phyloP scores from a whole-genome alignment of 1,140 invertebrate genomes.

The Drosophila rufa region DNA sequence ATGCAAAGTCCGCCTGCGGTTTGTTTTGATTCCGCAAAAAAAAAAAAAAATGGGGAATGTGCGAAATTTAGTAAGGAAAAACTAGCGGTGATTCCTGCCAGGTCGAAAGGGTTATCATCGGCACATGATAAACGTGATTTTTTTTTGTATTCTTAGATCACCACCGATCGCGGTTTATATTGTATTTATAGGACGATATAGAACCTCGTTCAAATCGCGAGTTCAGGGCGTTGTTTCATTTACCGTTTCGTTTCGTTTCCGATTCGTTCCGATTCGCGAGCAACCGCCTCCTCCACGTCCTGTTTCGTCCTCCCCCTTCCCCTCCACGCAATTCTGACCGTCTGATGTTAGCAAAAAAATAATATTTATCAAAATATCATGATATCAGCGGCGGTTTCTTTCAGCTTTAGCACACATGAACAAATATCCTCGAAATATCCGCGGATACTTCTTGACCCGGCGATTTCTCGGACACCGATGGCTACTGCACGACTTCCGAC shows the following conservation, averaged over 20 bases:
- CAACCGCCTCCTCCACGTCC: conserved; percentile 21
- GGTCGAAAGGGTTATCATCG: neutral
- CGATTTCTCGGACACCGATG: conserved; percentile 9
- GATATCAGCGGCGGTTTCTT: neutral
- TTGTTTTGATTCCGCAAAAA: conserved; percentile 22
- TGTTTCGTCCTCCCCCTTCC: conserved; percentile 1
- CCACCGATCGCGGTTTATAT: conserved; percentile 7
- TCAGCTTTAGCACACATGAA: neutral
- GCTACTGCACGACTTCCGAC: conserved; percentile 8
- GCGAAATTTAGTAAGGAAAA: conserved; percentile 5
- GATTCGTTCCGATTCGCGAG: conserved; percentile 34
- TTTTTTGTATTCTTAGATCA: neutral
- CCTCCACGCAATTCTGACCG: conserved; percentile 6
- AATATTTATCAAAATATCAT: conserved; percentile 30
- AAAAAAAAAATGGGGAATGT: neutral
- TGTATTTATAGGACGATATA: conserved; percentile 17
- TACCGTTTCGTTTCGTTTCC: conserved; percentile 69
- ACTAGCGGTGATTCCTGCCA: neutral
- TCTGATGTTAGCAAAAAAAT: conserved; percentile 2
- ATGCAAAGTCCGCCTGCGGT: conserved; percentile 20
- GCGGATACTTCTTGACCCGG: conserved; percentile 12
- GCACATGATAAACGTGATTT: neutral
- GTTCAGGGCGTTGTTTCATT: conserved; percentile 80
- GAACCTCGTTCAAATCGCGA: conserved; percentile 22
- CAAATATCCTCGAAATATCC: conserved; percentile 1